phyloP scores from a whole-genome alignment of 2,797 vertebrate species.

The Allobates femoralis region DNA sequence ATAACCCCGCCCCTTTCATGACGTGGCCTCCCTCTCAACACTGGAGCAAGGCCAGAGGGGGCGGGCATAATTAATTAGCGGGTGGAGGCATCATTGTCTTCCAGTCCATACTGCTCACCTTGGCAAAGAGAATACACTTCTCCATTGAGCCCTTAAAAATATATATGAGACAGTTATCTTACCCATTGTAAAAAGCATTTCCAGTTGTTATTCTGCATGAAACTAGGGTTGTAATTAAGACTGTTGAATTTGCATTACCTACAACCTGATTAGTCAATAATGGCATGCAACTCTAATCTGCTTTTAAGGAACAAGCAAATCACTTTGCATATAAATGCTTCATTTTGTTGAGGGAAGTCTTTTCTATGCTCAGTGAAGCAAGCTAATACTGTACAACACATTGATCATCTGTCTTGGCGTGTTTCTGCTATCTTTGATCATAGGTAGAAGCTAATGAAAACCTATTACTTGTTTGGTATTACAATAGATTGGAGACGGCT shows the following conservation, averaged over 20 bases:
- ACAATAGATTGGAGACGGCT: not conserved
- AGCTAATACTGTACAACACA: conserved; percentile 39
- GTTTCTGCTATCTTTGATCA: conserved; percentile 21
- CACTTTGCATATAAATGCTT: conserved; percentile 57
- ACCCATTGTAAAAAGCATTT: conserved; percentile 41
- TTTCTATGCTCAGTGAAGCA: conserved; percentile 4
- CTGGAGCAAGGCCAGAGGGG: too few species aligned
- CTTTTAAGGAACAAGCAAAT: conserved; percentile 43
- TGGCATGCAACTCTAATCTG: conserved; percentile 46
- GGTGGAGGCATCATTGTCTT: too few species aligned
- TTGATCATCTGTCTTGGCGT: conserved; percentile 33
- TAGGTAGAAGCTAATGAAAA: conserved; percentile 33
- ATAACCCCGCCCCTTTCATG: too few species aligned
- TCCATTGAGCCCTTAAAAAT: not conserved
- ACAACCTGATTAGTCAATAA: conserved; percentile 56
- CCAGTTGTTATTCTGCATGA: conserved; percentile 35
- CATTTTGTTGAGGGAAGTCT: conserved; percentile 34
- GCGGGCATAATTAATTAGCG: too few species aligned
- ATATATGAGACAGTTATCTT: not conserved
- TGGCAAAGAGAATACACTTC: too few species aligned
- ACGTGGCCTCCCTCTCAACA: too few species aligned
- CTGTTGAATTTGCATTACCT: conserved; percentile 40
- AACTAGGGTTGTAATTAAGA: conserved; percentile 40
- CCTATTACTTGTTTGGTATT: conserved; percentile 23
- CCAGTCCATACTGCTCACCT: too few species aligned